These are phyloP conservation scores for Eristalinus sepulchralis DNA, from an alignment of 2,888 invertebrate genomes.

Conservation along the genomic window DNA sequence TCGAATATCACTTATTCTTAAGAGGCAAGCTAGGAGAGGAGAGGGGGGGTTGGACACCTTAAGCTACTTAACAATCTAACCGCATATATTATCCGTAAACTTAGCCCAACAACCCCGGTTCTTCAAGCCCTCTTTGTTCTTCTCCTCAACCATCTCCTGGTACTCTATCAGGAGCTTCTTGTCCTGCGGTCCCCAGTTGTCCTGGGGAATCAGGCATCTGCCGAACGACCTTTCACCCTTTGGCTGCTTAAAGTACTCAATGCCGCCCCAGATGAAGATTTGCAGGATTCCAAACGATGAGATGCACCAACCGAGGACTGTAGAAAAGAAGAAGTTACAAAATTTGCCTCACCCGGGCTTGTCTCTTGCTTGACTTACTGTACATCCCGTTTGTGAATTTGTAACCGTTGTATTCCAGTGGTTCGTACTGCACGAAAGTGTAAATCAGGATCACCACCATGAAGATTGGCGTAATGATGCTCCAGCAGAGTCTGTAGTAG, in stretches of 20 bases:
- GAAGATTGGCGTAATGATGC: constrained; percentile 86
- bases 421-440: constrained; percentile 84
- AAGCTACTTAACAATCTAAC: constrained; percentile 70
- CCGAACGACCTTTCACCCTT: constrained; percentile 73
- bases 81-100: constrained; percentile 79
- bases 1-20: constrained; percentile 4
- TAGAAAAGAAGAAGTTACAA: neutral
- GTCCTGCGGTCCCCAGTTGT: constrained; percentile 79
- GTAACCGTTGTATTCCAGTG: constrained; percentile 84
- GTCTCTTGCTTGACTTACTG: constrained; percentile 79
- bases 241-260: constrained; percentile 74
- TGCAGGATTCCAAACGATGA: constrained; percentile 82
- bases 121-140: constrained; percentile 74
- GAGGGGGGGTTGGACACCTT: too few relatives aligned
- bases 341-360: too few relatives aligned
- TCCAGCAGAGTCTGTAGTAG: constrained; percentile 93
- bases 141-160: constrained; percentile 75
- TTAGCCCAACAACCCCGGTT: constrained; percentile 77
- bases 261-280: constrained; percentile 80
- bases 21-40: neutral
- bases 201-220: constrained; percentile 76
- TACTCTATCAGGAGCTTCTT: constrained; percentile 81
- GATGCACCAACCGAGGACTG: constrained; percentile 82
- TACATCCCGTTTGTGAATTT: constrained; percentile 84
- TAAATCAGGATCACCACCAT: constrained; percentile 87